A percentile compares a stretch with the other conserved stretches of the same genome.
These are phyloP conservation scores for Polyommatus icarus DNA, from an alignment of 2,888 invertebrate species.

Conservation along the genomic window DNA sequence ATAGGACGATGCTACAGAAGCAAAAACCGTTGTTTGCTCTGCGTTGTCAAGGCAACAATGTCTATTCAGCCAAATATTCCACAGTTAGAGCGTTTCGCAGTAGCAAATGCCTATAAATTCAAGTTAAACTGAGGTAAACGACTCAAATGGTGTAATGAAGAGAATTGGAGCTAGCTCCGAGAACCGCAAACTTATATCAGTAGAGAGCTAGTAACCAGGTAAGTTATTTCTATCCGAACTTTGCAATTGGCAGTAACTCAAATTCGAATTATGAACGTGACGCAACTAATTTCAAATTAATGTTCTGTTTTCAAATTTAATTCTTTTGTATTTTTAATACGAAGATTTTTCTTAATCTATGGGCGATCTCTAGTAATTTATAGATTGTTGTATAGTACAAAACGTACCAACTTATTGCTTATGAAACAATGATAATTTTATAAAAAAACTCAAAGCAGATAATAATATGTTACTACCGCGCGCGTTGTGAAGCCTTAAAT, in stretches of 20 bases:
- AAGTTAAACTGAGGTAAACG: conserved; percentile 1
- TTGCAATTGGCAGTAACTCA: conserved; percentile 3
- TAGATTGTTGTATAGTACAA: no score
- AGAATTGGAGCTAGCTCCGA: neutral
- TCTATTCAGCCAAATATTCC: conserved; percentile 1
- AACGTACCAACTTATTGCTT: no score
- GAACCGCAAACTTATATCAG: conserved; percentile 13
- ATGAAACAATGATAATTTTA: no score
- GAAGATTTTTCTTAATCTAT: no score
- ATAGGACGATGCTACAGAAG: neutral
- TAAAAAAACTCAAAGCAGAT: no score
- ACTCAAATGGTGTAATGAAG: conserved; percentile 2
- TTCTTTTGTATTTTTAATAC: neutral
- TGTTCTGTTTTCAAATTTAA: neutral
- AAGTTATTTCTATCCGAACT: neutral
- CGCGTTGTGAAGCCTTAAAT: no score
- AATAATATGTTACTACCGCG: no score
- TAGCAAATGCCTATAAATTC: conserved; percentile 2
- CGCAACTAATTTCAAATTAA: neutral
- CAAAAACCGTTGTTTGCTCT: conserved; percentile 5
- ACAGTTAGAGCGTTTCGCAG: conserved; percentile 32
- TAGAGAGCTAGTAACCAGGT: neutral
- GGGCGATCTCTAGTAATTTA: no score
- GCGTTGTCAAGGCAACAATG: conserved; percentile 40
- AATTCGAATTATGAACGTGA: conserved; percentile 1